These are phyloP conservation scores for Stichodactyla helianthus DNA, from an alignment of 64 coral and sea anemone species.

Conservation along the genomic window DNA sequence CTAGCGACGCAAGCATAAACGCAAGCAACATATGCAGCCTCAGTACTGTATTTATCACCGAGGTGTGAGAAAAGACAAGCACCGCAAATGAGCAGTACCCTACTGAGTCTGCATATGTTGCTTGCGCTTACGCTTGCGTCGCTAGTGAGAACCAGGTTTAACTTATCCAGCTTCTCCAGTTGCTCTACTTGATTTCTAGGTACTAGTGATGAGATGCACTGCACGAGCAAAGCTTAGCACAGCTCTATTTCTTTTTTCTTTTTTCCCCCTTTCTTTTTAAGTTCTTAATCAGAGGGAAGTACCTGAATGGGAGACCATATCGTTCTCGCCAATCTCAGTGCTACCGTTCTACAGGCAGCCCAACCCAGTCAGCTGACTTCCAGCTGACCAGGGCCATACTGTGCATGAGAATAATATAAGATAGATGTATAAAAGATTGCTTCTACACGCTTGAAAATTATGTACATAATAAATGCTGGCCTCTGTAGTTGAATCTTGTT, in stretches of 20 bases:
- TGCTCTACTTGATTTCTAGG: neutral
- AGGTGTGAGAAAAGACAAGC: no score
- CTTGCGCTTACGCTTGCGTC: no score
- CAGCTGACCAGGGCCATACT: neutral
- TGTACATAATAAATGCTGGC: conserved; percentile 1
- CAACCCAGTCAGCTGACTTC: neutral
- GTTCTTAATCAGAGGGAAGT: neutral
- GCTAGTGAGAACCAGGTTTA: neutral
- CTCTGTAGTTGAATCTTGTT: conserved; percentile 4
- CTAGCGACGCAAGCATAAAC: no score
- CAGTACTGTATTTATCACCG: no score
- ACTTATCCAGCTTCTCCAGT: neutral
- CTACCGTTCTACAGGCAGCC: neutral
- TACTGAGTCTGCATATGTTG: no score
- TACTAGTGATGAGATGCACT: neutral
- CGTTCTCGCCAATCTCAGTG: neutral
- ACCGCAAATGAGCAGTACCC: no score
- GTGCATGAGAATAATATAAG: neutral
- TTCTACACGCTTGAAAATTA: neutral
- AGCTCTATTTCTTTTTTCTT: neutral
- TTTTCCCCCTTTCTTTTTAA: neutral
- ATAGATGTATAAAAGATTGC: conserved; percentile 10
- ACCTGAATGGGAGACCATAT: neutral
- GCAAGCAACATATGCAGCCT: no score
- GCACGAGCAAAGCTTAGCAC: no score